A percentile compares a stretch with the other conserved stretches of the same genome.
These are phyloP conservation scores for Motacilla tschutschensis DNA, from an alignment of 2,113 vertebrate genomes.

Conservation along the genomic window DNA sequence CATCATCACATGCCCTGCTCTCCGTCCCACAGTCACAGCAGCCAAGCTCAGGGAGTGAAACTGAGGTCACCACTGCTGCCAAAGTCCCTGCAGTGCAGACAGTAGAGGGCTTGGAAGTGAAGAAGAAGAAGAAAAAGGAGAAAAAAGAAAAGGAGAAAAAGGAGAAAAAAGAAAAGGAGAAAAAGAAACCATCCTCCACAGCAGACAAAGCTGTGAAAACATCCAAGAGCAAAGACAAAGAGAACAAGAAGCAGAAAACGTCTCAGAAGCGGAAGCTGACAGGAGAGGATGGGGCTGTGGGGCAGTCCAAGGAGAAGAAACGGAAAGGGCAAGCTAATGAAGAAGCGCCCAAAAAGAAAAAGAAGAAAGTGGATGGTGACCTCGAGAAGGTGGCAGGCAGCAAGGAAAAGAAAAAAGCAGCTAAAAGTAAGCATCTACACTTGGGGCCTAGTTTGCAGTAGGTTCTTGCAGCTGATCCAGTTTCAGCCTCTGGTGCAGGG, in stretches of 20 bases:
- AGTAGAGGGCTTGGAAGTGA: not conserved
- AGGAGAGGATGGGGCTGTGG: not conserved
- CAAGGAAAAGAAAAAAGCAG: slow-evolving; percentile 60
- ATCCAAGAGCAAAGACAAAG: slow-evolving; percentile 48
- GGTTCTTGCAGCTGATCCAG: not conserved
- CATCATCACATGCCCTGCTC: not conserved
- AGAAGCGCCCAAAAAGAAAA: slow-evolving; percentile 57
- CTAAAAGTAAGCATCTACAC: slow-evolving; percentile 68
- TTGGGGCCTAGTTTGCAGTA: not conserved
- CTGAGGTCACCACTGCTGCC: not conserved
- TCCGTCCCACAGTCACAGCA: not conserved
- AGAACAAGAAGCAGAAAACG: slow-evolving; percentile 52
- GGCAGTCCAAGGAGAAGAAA: slow-evolving; percentile 65
- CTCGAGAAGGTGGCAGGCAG: slow-evolving; percentile 24
- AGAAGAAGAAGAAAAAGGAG: slow-evolving; percentile 56
- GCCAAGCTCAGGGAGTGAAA: not conserved
- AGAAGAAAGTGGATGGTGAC: slow-evolving; percentile 42
- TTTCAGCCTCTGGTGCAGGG: not conserved
- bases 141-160: slow-evolving; percentile 57
- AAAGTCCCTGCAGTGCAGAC: slow-evolving; percentile 5
- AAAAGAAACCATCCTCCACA: not conserved
- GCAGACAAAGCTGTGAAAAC: slow-evolving; percentile 15
- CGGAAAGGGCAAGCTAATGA: not conserved
- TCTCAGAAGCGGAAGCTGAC: slow-evolving; percentile 58
- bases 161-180: slow-evolving; percentile 41